These are phyloP conservation scores for Euphonia xanthogaster DNA, from an alignment of 2,797 vertebrate species.

Conservation along the genomic window DNA sequence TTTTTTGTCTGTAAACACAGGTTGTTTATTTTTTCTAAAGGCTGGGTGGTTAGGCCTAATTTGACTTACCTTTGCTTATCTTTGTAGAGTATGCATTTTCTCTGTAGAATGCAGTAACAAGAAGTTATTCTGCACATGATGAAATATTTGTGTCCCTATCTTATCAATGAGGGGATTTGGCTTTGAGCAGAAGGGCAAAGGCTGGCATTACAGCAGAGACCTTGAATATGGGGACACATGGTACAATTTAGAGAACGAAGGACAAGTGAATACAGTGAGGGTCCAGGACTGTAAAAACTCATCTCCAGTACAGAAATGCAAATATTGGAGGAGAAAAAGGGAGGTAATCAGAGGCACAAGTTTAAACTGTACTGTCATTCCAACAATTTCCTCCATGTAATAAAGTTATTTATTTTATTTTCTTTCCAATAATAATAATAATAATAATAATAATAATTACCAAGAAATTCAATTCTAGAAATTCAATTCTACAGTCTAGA, in stretches of 20 bases:
- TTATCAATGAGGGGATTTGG: neutral
- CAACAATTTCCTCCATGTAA: neutral
- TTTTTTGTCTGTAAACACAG: neutral
- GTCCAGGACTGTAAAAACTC: neutral
- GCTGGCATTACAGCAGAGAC: neutral
- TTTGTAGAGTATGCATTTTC: neutral
- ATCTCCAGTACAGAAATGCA: neutral
- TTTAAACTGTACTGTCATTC: neutral
- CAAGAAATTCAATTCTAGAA: neutral
- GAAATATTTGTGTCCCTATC: neutral
- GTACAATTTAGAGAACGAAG: neutral
- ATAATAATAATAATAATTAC: too few species aligned
- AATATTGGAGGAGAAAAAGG: neutral
- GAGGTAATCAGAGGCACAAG: fast-evolving
- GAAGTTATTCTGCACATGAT: neutral
- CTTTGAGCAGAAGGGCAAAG: neutral
- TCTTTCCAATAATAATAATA: neutral
- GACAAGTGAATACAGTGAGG: neutral
- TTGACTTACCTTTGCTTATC: neutral
- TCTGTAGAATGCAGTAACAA: neutral
- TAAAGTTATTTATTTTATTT: neutral
- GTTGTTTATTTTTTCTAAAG: neutral
- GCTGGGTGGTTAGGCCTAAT: neutral
- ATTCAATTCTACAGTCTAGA: neutral
- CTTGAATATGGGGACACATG: neutral